A percentile compares a stretch with the other conserved stretches of the same genome.
Conservation (phyloP, 2,113 vertebrate species). For the Lathamus discolor region DNA sequence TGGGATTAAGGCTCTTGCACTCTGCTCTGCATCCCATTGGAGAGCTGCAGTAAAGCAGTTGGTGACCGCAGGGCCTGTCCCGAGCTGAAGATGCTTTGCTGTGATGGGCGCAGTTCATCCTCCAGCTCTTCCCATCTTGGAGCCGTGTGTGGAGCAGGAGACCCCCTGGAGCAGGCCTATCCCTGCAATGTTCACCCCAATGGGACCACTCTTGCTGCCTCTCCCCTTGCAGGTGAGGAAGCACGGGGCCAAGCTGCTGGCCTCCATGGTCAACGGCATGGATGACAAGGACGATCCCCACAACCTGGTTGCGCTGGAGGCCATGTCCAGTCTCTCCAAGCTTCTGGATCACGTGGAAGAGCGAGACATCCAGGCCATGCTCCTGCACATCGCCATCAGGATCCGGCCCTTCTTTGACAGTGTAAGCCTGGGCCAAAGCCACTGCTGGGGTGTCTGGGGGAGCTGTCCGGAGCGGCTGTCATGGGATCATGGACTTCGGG, state of each 20-base stretch:
- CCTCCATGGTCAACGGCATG: slow-evolving; percentile 88
- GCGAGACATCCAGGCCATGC: slow-evolving; percentile 79
- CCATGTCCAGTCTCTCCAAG: slow-evolving; percentile 88
- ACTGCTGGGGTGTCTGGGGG: background rate
- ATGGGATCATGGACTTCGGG: no score
- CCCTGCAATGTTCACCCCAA: background rate
- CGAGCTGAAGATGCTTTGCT: background rate
- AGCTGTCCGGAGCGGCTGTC: background rate
- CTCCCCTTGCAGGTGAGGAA: slow-evolving; percentile 75
- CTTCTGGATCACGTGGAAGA: slow-evolving; percentile 84
- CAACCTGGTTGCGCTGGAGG: slow-evolving; percentile 87
- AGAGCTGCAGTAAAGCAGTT: no score
- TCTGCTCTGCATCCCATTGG: no score
- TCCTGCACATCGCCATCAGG: slow-evolving; percentile 91
- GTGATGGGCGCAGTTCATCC: accelerated
- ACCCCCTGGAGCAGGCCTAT: background rate
- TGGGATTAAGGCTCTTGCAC: no score
- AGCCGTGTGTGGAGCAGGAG: background rate
- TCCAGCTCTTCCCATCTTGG: background rate
- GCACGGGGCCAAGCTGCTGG: slow-evolving; percentile 87
- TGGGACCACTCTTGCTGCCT: accelerated
- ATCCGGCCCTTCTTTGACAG: slow-evolving; percentile 93
- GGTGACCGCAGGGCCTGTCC: no score
- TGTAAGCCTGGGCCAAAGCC: slow-evolving; percentile 67
- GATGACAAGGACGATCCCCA: slow-evolving; percentile 90